These are phyloP conservation scores for Fukomys damarensis DNA, from an alignment of 2,113 vertebrate genomes.

Conservation along the genomic window DNA sequence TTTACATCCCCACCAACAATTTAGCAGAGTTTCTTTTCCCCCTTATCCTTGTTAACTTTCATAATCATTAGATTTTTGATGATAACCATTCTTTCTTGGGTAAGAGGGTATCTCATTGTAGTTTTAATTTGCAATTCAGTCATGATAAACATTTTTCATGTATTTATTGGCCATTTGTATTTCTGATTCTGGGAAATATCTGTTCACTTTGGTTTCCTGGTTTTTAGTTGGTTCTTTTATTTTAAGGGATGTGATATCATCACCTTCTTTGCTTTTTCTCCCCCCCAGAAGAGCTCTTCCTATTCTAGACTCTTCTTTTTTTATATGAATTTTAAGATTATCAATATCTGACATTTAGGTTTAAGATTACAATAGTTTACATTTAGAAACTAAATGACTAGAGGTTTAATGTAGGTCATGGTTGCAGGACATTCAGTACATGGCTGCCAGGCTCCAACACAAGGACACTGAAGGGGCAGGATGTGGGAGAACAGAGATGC, in stretches of 20 bases:
- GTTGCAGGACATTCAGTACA: background rate
- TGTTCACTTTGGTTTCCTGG: background rate
- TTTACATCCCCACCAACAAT: background rate
- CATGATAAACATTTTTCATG: background rate
- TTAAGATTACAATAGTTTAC: no score
- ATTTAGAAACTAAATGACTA: background rate
- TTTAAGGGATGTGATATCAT: background rate
- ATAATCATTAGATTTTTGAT: background rate
- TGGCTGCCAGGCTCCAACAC: background rate
- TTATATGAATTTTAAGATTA: background rate
- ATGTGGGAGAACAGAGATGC: background rate
- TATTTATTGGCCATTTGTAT: background rate
- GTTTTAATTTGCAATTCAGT: background rate
- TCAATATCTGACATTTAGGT: background rate
- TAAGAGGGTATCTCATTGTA: background rate
- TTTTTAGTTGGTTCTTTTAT: background rate
- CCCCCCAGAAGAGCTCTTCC: background rate
- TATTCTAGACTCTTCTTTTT: background rate
- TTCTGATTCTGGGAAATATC: background rate
- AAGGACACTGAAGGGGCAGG: background rate
- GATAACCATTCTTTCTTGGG: background rate
- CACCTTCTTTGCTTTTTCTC: background rate
- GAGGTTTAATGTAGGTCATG: background rate
- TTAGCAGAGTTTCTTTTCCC: background rate
- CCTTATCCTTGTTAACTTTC: background rate